These are phyloP conservation scores for Sinocyclocheilus grahami DNA, from an alignment of 2,113 vertebrate species.

Conservation along the genomic window DNA sequence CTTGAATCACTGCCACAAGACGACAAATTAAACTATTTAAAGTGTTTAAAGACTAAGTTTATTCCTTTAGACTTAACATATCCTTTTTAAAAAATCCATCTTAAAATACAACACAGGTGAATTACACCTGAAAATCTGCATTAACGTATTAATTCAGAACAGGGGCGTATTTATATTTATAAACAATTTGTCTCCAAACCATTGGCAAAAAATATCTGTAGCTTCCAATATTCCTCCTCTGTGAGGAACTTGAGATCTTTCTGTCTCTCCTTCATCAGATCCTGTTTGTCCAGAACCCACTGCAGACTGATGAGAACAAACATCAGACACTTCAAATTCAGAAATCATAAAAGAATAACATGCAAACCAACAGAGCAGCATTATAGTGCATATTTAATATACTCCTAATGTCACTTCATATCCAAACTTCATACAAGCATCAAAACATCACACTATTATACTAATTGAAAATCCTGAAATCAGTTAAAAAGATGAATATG, in stretches of 20 bases:
- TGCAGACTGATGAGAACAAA: slow-evolving; percentile 82
- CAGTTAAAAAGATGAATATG: neutral
- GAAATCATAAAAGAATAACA: neutral
- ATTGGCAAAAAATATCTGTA: slow-evolving; percentile 99
- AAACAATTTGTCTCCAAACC: slow-evolving; percentile 74
- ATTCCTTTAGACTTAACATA: neutral
- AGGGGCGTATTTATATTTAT: neutral
- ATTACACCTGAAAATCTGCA: neutral
- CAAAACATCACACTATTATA: neutral
- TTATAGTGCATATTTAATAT: neutral
- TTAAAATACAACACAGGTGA: neutral
- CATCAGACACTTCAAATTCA: neutral
- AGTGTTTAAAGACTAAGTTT: neutral
- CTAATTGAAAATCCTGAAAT: neutral
- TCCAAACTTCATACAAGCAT: neutral
- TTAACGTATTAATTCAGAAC: neutral
- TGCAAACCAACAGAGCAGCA: neutral
- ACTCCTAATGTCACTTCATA: neutral
- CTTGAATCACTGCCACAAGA: slow-evolving; percentile 87
- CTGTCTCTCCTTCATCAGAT: slow-evolving; percentile 96
- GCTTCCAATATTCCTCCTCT: slow-evolving; percentile 99
- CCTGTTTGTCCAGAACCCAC: slow-evolving; percentile 99
- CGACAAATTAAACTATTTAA: neutral
- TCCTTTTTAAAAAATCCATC: neutral
- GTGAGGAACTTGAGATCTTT: slow-evolving; percentile 96